Evolutionary conservation across 2,888 invertebrate species (phyloP), one percentile per base, ranked within the genome.

Genomic region (Stenchaetothrips biformis): DNA sequence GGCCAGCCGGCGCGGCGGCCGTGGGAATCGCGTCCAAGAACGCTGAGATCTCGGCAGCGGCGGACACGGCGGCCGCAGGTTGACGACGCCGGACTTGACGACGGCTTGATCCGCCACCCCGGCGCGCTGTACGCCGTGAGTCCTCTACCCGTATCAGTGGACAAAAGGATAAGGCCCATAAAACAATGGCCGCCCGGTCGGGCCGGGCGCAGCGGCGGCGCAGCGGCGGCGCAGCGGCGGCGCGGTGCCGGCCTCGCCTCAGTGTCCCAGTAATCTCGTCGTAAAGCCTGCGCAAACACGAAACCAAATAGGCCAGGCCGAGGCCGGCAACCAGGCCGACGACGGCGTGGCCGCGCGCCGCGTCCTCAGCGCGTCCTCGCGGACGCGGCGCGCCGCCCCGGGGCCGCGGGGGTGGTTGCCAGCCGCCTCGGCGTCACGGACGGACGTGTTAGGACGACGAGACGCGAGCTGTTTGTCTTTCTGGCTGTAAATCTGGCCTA

Each of bases 161-260:
- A 74, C 67, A 74, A 25, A 74, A 74, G 67, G 67, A 74, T 74
- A 74, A 74, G 67, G 67, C 11, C 67, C 67, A 74, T 74, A 74
- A 74, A 74, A 74, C 67, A 74, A 74, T 74, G 67, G 67, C 37
- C 37, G 37, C 37, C 37, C 37, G 37, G 37, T 37, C 37, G 37
- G 37, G 37, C 37, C 37, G 37, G 37, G 37, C 37, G 67, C 67
- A 74, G 67, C 21, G n/a, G 67, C 21, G 13, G 59, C 13, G 59
- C 13, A 67, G 67, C 53, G n/a, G n/a, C n/a, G n/a, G 53, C n/a
- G 53, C 16, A 16, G 53, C 53, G n/a, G n/a, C n/a, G n/a, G n/a
- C n/a, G 53, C 53, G 6, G 53, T 9, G 13, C 16, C 18, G 53
- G 53, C 53, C 53, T 53, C 67, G 67, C 67, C 67, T 21, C 67